Base-by-base conservation (phyloP, 2,113 vertebrate genomes). In the Clupea harengus region DNA sequence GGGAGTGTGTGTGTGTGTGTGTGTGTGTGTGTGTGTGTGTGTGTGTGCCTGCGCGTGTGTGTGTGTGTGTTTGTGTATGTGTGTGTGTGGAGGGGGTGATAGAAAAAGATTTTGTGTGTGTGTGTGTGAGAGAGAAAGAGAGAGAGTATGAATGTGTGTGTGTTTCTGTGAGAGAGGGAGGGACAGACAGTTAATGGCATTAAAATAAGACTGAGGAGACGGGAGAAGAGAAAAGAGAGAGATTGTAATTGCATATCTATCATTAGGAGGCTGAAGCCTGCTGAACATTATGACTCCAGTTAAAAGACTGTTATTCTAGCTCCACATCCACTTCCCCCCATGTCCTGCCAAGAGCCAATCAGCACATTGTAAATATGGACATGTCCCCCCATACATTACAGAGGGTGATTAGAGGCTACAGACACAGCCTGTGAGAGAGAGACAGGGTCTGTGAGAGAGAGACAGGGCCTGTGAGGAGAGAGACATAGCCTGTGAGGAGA, bases 221-320 rank as follows among this genome's bases (percentile, higher is more conserved):
- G 52, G 52, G 52, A 52, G 50, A 1, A 11, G 50, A 52, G 15
- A 1, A 17, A 15, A 17, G 15, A 17, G 15, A 15, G 11, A 52
- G 50, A 54, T 15, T 54, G 52, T 54, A 54, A 54, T 54, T 54
- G 52, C 52, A 15, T 54, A 54, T 54, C 17, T 15, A 54, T 54
- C 52, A 54, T 15, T 54, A 2, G 3, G 52, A 57, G 52, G 18
- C 52, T 18, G 52, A 1, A n/a, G 57, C 20, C 57, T 64, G 22
- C 20, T n/a, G 57, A 7, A 20, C 57, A 18, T 54, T 54, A 54
- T 15, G 17, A 15, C 52, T 54, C 17, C 52, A 54, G 20, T 64
- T 64, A 64, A 72, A 72, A 32, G 64, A 28, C 64, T 72, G 64
- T 72, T 72, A 72, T 28, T 72, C 64, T 7, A 72, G 64, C n/a